A percentile compares a stretch with the other conserved stretches of the same genome.
phyloP scores from a whole-genome alignment of 2,888 invertebrate species.

The Peribatodes rhomboidaria region DNA sequence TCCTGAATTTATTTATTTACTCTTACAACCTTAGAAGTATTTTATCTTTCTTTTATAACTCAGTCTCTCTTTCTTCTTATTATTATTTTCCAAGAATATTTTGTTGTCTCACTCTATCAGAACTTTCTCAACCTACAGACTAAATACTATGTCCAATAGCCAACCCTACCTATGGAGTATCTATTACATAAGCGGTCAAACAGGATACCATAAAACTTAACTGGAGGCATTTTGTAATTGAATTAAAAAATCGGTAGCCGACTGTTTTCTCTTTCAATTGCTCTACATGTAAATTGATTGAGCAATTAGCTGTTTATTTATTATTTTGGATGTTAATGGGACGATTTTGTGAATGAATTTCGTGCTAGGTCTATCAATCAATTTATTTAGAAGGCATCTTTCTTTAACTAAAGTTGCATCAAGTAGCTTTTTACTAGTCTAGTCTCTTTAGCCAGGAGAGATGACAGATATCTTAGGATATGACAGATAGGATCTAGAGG shows the following conservation, averaged over 20 bases:
- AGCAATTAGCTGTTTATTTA: conserved; percentile 44
- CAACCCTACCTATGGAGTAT: conserved; percentile 30
- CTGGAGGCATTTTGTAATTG: conserved; percentile 43
- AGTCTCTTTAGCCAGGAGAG: no score
- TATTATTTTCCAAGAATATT: background rate
- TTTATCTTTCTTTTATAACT: background rate
- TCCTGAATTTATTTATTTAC: no score
- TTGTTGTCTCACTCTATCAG: background rate
- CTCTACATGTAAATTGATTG: conserved; percentile 43
- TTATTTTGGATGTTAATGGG: conserved; percentile 12
- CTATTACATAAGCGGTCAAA: conserved; percentile 39
- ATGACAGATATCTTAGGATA: no score
- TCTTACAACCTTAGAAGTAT: no score
- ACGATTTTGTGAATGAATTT: conserved; percentile 6
- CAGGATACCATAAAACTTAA: conserved; percentile 40
- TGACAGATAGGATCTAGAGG: no score
- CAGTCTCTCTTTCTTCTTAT: background rate
- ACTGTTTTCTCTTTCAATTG: conserved; percentile 46
- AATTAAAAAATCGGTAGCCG: conserved; percentile 41
- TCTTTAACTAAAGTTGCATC: background rate
- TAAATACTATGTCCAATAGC: background rate
- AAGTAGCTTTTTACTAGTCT: no score
- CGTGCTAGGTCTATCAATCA: background rate
- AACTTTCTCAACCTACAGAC: background rate
- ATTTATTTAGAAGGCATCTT: background rate